These are phyloP conservation scores for Chrysomallon squamiferum DNA, from an alignment of 1,140 invertebrate genomes.

Conservation along the genomic window DNA sequence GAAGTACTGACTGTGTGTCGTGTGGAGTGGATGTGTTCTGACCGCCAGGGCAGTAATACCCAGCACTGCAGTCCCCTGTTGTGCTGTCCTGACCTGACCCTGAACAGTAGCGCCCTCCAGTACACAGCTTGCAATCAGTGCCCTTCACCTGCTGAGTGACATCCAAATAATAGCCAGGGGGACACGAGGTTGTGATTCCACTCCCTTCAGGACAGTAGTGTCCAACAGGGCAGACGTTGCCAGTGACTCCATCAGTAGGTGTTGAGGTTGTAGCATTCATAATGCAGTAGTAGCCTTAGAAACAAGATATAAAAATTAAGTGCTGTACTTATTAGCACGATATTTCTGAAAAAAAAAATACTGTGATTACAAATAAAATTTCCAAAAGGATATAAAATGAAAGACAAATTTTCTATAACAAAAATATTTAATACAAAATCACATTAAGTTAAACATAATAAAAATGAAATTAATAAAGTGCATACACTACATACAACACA, in stretches of 20 bases:
- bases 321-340: background rate
- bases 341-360: too few species aligned
- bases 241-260: slow-evolving; percentile 44
- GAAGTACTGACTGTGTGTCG: slow-evolving; percentile 51
- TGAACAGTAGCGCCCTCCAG: slow-evolving; percentile 50
- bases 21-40: slow-evolving; percentile 51
- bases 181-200: slow-evolving; percentile 26
- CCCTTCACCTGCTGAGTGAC: slow-evolving; percentile 37
- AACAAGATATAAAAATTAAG: background rate
- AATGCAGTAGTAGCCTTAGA: slow-evolving; percentile 51
- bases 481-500: too few species aligned
- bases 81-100: slow-evolving; percentile 37
- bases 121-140: slow-evolving; percentile 49
- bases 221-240: slow-evolving; percentile 49
- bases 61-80: slow-evolving; percentile 45
- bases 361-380: too few species aligned
- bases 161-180: slow-evolving; percentile 46
- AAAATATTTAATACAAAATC: too few species aligned
- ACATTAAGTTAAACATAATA: too few species aligned
- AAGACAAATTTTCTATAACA: too few species aligned
- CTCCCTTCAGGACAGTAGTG: slow-evolving; percentile 48
- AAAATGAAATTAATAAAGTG: too few species aligned
- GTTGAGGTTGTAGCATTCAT: slow-evolving; percentile 33
- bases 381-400: too few species aligned
- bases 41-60: slow-evolving; percentile 55